Evolutionary conservation across 2,113 vertebrate species (phyloP), one percentile per base, ranked within the genome.

Genomic region (Oncorhynchus kisutch): DNA sequence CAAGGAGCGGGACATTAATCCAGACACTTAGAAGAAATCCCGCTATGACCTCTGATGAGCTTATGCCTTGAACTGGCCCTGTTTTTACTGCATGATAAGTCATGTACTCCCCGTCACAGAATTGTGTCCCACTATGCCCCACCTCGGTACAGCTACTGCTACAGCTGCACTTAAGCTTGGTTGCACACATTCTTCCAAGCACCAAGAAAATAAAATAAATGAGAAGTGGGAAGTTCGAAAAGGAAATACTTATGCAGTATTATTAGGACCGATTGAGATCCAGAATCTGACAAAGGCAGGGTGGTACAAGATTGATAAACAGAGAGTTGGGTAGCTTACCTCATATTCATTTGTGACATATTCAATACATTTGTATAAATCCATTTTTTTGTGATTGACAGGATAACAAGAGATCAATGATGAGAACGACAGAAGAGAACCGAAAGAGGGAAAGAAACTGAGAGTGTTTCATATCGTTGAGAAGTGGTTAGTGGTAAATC

Each of bases 141-240:
- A 45, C 9, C 39, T 45, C 9, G 2, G 9, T 39, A 39, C 8
- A 39, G 8, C 9, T 12, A 45, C 39, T 9, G 39, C 39, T 12
- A 45, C 39, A 45, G 9, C 39, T 45, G 9, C 39, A 91, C 78
- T 84, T 74, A 87, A 91, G 88, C 85, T 80, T 88, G 89, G 91
- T 77, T 88, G 88, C 88, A 82, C 82, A 86, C 39, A 86, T 85
- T 88, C 91, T 91, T 92, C 86, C 87, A 91, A 93, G 87, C 88
- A 87, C 76, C n/a, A 34, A 62, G 29, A 80, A 48, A 11, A 80
- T 66, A 0, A 73, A 74, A 90, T 94, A 95, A 95, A 94, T 92
- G 94, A 93, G 94, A 96, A 96, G 93, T 91, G 91, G 94, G 91
- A 94, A 92, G 87, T 90, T 94, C 90, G 88, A 91, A 93, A 91